A percentile compares a stretch with the other conserved stretches of the same genome.
Conservation (phyloP, 2,113 vertebrate species). For the Neotoma lepida region DNA sequence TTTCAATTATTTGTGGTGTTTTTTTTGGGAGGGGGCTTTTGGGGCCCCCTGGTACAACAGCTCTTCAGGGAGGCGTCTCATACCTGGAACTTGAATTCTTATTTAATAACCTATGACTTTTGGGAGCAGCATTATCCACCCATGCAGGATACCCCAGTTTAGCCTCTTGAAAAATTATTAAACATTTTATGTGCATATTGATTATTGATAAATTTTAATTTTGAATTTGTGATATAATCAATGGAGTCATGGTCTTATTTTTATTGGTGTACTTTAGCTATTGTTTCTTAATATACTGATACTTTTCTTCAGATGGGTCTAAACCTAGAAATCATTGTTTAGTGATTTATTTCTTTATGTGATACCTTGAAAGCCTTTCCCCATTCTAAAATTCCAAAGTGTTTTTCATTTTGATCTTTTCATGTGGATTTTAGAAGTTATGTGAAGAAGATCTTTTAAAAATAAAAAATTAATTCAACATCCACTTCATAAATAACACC, state of each 20-base stretch:
- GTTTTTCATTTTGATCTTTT: conserved; percentile 47
- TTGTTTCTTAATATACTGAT: background rate
- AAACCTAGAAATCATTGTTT: conserved; percentile 52
- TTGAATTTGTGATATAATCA: conserved; percentile 21
- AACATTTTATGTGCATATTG: background rate
- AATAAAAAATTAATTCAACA: conserved; percentile 33
- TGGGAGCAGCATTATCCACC: background rate
- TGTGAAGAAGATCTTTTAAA: conserved; percentile 54
- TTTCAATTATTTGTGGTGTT: background rate
- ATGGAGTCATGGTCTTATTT: conserved; percentile 35
- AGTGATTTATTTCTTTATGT: conserved; percentile 44
- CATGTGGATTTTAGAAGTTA: conserved; percentile 61
- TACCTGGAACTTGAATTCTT: background rate
- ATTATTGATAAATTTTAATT: conserved; percentile 43
- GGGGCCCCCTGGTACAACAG: background rate
- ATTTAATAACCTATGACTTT: background rate
- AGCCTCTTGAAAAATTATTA: background rate
- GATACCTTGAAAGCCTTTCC: conserved; percentile 34
- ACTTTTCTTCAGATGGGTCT: conserved; percentile 11
- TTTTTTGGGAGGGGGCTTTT: background rate
- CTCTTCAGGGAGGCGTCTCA: background rate
- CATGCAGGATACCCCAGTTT: too few relatives aligned
- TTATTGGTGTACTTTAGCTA: background rate
- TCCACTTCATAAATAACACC: conserved; percentile 38
- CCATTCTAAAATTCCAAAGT: conserved; percentile 45